A percentile compares a stretch with the other conserved stretches of the same genome.
These are phyloP conservation scores for Crotophaga sulcirostris DNA, from an alignment of 2,113 vertebrate species.

Conservation along the genomic window DNA sequence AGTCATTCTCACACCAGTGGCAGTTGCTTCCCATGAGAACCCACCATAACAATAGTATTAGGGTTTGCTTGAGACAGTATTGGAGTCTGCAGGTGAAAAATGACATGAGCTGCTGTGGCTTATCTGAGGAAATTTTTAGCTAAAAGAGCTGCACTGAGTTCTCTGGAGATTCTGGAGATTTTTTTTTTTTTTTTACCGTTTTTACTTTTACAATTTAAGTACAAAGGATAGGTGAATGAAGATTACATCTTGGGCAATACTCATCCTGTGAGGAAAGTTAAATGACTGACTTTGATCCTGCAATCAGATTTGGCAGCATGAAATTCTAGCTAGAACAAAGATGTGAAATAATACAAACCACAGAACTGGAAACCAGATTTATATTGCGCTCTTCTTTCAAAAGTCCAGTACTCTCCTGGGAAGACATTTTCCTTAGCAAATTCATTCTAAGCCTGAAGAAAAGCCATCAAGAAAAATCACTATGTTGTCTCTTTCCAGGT, in stretches of 20 bases:
- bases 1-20: rapidly evolving
- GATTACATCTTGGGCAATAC: background rate
- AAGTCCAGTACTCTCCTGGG: background rate
- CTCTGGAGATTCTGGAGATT: background rate
- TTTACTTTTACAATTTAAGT: background rate
- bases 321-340: background rate
- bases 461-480: background rate
- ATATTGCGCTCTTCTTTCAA: background rate
- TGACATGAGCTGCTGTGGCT: background rate
- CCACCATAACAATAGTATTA: rapidly evolving
- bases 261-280: background rate
- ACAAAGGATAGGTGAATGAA: background rate
- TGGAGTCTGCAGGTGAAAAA: background rate
- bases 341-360: background rate
- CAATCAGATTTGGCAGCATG: conserved; percentile 8
- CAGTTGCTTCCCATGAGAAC: background rate
- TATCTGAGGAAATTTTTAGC: background rate
- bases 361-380: background rate
- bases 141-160: background rate
- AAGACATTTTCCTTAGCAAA: background rate
- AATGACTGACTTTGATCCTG: background rate
- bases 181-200: background rate
- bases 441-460: background rate
- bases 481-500: background rate
- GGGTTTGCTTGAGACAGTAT: background rate